A percentile compares a stretch with the other conserved stretches of the same genome.
phyloP scores from a whole-genome alignment of 2,797 vertebrate species.

The Pangasius macronema region DNA sequence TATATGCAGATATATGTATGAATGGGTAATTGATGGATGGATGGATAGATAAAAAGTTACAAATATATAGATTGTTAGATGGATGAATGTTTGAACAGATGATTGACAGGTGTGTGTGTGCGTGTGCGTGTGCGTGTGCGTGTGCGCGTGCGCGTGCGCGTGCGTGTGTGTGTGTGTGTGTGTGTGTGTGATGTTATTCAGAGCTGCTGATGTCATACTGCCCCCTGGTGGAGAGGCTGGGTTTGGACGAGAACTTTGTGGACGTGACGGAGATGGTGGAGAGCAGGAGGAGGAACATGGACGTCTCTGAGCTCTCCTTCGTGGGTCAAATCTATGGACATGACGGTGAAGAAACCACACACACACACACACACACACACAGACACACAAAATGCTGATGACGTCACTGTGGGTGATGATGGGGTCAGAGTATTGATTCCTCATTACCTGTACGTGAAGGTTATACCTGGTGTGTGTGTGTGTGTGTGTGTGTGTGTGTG shows the following conservation, averaged over 20 bases:
- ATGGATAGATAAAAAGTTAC: neutral
- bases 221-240: constrained; percentile 86
- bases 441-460: neutral
- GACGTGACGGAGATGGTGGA: constrained; percentile 85
- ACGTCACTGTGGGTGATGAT: neutral
- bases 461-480: neutral
- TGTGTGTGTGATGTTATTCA: constrained; percentile 59
- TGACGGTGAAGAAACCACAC: constrained; percentile 64
- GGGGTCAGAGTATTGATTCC: neutral
- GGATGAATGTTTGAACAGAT: neutral
- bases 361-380: neutral
- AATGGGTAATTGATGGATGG: neutral
- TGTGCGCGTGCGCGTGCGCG: no score
- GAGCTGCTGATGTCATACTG: constrained; percentile 84
- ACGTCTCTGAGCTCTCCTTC: constrained; percentile 61
- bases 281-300: constrained; percentile 65
- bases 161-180: constrained; percentile 9
- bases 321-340: constrained; percentile 82
- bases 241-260: constrained; percentile 92
- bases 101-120: neutral
- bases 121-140: constrained; percentile 5
- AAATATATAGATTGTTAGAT: neutral
- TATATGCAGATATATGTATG: neutral
- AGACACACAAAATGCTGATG: neutral
- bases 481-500: constrained; percentile 4